Evolutionary conservation across 2,113 vertebrate genomes (phyloP).

Genomic region (Lucifuga dentata): DNA sequence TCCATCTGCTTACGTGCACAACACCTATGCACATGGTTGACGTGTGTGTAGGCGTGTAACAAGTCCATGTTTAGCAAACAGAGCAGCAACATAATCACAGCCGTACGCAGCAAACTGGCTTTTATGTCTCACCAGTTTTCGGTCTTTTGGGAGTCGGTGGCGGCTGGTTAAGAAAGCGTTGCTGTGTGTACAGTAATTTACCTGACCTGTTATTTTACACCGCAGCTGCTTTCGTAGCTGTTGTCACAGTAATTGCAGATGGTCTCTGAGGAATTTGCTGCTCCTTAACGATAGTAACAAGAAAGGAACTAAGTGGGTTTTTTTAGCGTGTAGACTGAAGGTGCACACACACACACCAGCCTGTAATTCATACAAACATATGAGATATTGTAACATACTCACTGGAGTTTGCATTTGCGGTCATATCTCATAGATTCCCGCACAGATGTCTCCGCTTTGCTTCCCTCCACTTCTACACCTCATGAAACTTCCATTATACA

Average conservation of each 20-base stretch:
- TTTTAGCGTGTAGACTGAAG: background rate
- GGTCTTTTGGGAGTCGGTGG: constrained; percentile 7
- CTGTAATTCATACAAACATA: background rate
- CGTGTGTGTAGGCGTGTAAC: background rate
- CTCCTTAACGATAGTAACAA: constrained; percentile 37
- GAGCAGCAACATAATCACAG: background rate
- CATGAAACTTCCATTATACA: constrained; percentile 53
- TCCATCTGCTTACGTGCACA: constrained; percentile 12
- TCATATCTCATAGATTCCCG: background rate
- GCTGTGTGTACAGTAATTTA: constrained; percentile 3
- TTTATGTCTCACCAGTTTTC: background rate
- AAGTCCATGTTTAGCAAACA: constrained; percentile 1
- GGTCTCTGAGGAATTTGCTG: constrained; percentile 28
- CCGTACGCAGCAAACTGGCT: background rate
- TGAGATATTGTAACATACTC: constrained; percentile 1
- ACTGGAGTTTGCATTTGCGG: background rate
- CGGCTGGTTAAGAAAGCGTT: background rate
- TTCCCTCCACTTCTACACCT: constrained; percentile 48
- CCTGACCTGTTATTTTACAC: constrained; percentile 10
- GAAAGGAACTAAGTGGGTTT: constrained; percentile 12
- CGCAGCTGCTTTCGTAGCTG: constrained; percentile 24
- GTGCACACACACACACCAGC: constrained; percentile 12
- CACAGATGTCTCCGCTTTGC: too few species aligned
- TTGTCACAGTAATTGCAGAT: constrained; percentile 49
- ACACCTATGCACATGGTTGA: constrained; percentile 15